These are phyloP conservation scores for Rhinoraja longicauda DNA, from an alignment of 2,797 vertebrate genomes.

Conservation along the genomic window DNA sequence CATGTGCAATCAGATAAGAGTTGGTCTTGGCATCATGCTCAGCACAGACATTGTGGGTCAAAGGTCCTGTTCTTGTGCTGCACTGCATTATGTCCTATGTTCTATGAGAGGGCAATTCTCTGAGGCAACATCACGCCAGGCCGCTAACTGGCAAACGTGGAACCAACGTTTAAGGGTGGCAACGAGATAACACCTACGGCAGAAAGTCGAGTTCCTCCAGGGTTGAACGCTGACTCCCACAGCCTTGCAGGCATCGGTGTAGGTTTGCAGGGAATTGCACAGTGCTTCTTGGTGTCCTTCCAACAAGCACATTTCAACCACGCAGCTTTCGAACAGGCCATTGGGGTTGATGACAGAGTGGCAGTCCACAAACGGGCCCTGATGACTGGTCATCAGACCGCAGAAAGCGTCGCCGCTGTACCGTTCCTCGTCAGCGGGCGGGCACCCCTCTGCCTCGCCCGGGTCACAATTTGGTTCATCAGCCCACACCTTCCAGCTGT, in stretches of 20 bases:
- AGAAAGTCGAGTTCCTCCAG: slow-evolving; percentile 71
- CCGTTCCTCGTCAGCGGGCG: slow-evolving; percentile 49
- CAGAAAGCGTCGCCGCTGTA: slow-evolving; percentile 63
- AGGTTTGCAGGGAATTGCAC: slow-evolving; percentile 59
- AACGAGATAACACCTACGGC: slow-evolving; percentile 58
- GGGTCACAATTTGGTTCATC: slow-evolving; percentile 52
- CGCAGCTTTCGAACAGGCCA: slow-evolving; percentile 65
- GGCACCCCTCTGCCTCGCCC: slow-evolving; percentile 53
- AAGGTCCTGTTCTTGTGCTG: no score
- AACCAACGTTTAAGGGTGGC: no score
- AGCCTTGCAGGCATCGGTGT: slow-evolving; percentile 60
- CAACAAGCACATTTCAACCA: slow-evolving; percentile 64
- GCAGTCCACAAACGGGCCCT: slow-evolving; percentile 64
- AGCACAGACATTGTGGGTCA: no score
- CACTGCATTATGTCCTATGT: no score
- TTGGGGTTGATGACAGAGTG: slow-evolving; percentile 54
- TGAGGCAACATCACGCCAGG: not conserved
- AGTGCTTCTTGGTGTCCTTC: slow-evolving; percentile 54
- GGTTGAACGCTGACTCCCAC: slow-evolving; percentile 54
- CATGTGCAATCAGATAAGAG: no score
- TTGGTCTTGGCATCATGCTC: no score
- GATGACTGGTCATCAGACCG: slow-evolving; percentile 58
- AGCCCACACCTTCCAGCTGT: slow-evolving; percentile 60
- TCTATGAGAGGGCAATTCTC: not conserved
- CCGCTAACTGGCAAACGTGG: not conserved